phyloP scores from a whole-genome alignment of 2,888 invertebrate species.

The Pemphredon lugubris region DNA sequence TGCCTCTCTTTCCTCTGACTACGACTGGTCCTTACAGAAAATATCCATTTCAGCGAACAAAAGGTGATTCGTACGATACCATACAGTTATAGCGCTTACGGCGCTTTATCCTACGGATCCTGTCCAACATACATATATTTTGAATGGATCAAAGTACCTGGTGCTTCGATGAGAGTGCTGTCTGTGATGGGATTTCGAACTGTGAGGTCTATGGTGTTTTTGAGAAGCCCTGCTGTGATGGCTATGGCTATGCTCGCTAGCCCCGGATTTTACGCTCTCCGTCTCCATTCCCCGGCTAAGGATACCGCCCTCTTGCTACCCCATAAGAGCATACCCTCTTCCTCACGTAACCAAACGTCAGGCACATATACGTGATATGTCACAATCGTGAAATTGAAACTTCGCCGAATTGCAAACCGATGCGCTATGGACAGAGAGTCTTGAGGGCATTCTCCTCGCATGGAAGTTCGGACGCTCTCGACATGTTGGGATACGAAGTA shows the following conservation, averaged over 20 bases:
- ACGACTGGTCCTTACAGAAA: conserved; percentile 84
- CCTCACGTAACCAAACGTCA: conserved; percentile 37
- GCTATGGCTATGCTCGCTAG: conserved; percentile 91
- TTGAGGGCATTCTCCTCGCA: conserved; percentile 26
- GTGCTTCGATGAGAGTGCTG: conserved; percentile 87
- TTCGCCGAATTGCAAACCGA: conserved; percentile 20
- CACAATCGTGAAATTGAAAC: conserved; percentile 9
- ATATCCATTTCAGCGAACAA: background rate
- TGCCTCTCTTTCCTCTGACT: conserved; percentile 85
- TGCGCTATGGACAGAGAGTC: conserved; percentile 25
- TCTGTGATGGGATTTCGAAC: conserved; percentile 82
- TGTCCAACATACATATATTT: background rate
- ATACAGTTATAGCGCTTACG: background rate
- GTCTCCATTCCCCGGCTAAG: conserved; percentile 89
- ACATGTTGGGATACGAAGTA: conserved; percentile 22
- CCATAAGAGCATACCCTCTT: conserved; percentile 76
- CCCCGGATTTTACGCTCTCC: conserved; percentile 93
- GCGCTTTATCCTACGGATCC: background rate
- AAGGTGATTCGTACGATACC: background rate
- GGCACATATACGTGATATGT: conserved; percentile 54
- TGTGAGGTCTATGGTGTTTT: conserved; percentile 76
- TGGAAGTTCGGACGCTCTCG: conserved; percentile 16
- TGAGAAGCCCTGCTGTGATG: conserved; percentile 76
- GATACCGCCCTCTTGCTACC: conserved; percentile 82
- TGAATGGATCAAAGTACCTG: conserved; percentile 81